Base-by-base conservation (phyloP, 1,140 invertebrate species). In the Drosophila melanica region DNA sequence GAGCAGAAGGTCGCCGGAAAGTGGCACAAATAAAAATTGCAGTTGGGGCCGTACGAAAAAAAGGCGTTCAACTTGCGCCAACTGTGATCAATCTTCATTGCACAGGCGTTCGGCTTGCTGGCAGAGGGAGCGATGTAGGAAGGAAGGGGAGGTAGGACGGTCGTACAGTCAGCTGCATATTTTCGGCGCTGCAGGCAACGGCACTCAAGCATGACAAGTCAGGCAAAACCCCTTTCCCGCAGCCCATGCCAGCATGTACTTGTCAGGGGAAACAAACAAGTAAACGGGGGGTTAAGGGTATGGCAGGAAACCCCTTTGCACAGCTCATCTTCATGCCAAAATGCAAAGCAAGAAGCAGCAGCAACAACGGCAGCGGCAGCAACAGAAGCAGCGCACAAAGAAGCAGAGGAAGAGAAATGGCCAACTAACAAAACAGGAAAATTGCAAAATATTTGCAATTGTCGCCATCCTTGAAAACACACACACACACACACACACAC, bases 361-460 rank as follows among this genome's bases (percentile, higher is more conserved):
- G 45, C 35, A 54, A 55, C 47, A 76, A 57, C 53, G 51, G 67
- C 11, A n/a, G 59, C 44, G 57, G 62, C 37, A 72, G 45, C 35
- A 54, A 55, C 47, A 76, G 51, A 23, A 11, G 53, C 59, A 63
- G 57, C 48, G 39, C 55, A 39, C 74, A 75, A 63, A 69, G 55
- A 54, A 39, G 18, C 37, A 33, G 39, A 23, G 48, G 5, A 35
- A 45, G 48, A 68, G 48, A 57, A 70, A 70, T 64, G 65, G 72
- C 27, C 72, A 69, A 57, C 71, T 55, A 50, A 33, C 45, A 62
- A 62, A 63, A 64, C 82, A 63, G 82, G 75, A 70, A 87, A 86
- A 86, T 76, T 81, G 75, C 79, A 87, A 81, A 85, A 87, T 86
- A 86, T 86, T 86, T 86, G 81, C 81, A 86, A 87, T 87, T 79